Evolutionary conservation across 92 coral and sea anemone genomes (phyloP), one percentile per base, ranked within the genome.

Genomic region (Scolanthus callimorphus): DNA sequence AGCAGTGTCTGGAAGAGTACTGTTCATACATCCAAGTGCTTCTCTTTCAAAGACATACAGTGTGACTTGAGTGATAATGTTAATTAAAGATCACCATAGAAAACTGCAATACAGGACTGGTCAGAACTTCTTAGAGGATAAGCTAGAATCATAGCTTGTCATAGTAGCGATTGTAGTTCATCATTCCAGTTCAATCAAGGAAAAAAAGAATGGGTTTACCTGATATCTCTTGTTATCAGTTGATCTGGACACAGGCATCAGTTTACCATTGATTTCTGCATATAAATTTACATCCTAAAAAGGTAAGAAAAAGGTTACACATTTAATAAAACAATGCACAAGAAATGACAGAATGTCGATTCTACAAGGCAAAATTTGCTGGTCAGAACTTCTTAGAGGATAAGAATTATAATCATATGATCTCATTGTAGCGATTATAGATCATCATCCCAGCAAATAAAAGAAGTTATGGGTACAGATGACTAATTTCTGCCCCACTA

Each of bases 91-190:
- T n/a, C n/a, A n/a, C n/a, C n/a, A n/a, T n/a, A n/a, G n/a, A n/a
- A n/a, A n/a, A n/a, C n/a, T n/a, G n/a, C n/a, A n/a, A n/a, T 4
- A 3, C 31, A 77, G 68, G 84, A 68, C 83, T 74, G 71, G 77
- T 90, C 97, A 90, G 97, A 90, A 81, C 97, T 81, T 90, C 97
- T 90, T 80, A 90, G 97, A 90, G 97, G 94, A 75, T 73, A 49
- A 26, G 38, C 27, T 79, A 74, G 78, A 85, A 84, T 76, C 65
- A 57, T 39, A 60, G 24, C 31, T 55, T 39, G 56, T 77, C 85
- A 66, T 84, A 57, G 81, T 63, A 69, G 80, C 74, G 76, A 57
- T 65, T 65, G 12, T 45, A 2, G 90, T 84, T 84, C 90, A 84
- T 84, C 90, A 78, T 57, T 59, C 29, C 65, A 59, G 34, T 38